A percentile compares a stretch with the other conserved stretches of the same genome.
Conservation (phyloP, 1,140 invertebrate species). For the Papilio polytes region DNA sequence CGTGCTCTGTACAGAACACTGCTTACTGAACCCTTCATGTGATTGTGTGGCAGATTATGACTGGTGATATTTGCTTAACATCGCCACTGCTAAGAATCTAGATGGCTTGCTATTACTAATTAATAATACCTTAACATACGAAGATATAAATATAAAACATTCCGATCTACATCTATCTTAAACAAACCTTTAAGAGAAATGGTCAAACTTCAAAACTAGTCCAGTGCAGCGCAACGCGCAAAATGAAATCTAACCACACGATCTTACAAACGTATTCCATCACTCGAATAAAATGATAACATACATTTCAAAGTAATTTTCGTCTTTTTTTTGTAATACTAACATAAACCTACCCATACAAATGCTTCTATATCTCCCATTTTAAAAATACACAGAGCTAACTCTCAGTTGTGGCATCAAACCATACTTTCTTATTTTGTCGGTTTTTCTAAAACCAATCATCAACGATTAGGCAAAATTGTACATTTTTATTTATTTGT, state of each 20-base stretch:
- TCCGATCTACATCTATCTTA: conserved; percentile 49
- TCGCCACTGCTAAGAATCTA: conserved; percentile 33
- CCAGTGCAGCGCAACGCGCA: conserved; percentile 19
- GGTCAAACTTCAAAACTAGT: conserved; percentile 32
- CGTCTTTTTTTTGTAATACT: conserved; percentile 15
- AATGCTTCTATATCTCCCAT: conserved; percentile 37
- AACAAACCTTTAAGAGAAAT: conserved; percentile 28
- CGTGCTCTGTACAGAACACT: not conserved
- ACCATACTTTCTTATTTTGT: conserved; percentile 34
- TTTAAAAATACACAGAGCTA: conserved; percentile 40
- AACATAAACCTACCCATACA: conserved; percentile 38
- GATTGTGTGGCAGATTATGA: not conserved
- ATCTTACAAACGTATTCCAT: conserved; percentile 2
- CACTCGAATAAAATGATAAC: not conserved
- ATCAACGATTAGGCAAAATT: not conserved
- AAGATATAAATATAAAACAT: conserved; percentile 55
- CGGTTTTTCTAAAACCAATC: not conserved
- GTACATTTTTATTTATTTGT: too few species aligned
- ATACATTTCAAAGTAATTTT: conserved; percentile 27
- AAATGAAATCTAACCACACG: conserved; percentile 2
- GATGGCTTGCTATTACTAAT: conserved; percentile 37
- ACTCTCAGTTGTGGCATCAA: conserved; percentile 33
- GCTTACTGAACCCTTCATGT: not conserved
- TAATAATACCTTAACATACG: conserved; percentile 32
- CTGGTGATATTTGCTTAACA: not conserved